A percentile compares a stretch with the other conserved stretches of the same genome.
These are phyloP conservation scores for Spinibarbus caldwelli DNA, from an alignment of 2,797 vertebrate genomes.

Conservation along the genomic window DNA sequence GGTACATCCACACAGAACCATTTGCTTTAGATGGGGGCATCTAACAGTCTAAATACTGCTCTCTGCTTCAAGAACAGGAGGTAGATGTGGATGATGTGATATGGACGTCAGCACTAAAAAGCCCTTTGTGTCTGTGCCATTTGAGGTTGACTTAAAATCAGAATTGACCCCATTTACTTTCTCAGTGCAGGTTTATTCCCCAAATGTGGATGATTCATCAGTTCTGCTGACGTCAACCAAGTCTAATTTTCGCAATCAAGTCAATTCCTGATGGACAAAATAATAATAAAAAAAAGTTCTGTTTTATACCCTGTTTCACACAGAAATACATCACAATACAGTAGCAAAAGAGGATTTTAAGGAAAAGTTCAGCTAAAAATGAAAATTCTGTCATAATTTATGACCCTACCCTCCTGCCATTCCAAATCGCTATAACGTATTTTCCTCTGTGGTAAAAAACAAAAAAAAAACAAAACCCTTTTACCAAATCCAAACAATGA, in stretches of 20 bases:
- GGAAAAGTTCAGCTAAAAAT: background rate
- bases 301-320: background rate
- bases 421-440: background rate
- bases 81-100: background rate
- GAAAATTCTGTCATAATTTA: background rate
- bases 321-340: background rate
- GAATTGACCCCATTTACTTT: background rate
- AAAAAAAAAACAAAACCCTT: background rate
- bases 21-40: background rate
- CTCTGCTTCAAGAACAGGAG: background rate
- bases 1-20: background rate
- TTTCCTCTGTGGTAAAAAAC: background rate
- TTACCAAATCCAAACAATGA: background rate
- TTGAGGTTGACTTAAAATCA: background rate
- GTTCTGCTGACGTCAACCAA: background rate
- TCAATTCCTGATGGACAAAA: background rate
- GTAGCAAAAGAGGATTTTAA: background rate
- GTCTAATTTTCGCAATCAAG: background rate
- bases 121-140: background rate
- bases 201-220: background rate
- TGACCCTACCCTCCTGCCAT: background rate
- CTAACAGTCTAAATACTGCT: background rate
- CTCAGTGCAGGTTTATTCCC: background rate
- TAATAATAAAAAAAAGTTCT: background rate
- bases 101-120: background rate